phyloP scores from a whole-genome alignment of 1,140 invertebrate genomes.

The Saccostrea echinata region DNA sequence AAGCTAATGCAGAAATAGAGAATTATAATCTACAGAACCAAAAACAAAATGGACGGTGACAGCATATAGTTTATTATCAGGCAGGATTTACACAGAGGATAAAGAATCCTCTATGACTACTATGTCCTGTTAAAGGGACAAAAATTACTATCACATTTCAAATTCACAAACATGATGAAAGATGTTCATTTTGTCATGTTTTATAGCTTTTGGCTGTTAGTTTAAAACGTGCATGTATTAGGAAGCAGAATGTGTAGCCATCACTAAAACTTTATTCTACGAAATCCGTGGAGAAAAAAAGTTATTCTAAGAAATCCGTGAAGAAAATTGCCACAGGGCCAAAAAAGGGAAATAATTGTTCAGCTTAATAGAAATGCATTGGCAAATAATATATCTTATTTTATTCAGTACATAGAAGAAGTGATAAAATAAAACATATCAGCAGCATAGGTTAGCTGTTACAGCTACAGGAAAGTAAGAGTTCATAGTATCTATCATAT shows the following conservation, averaged over 20 bases:
- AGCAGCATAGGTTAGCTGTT: background rate
- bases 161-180: background rate
- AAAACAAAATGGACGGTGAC: conserved; percentile 50
- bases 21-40: conserved; percentile 41
- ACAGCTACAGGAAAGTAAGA: background rate
- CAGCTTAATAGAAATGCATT: background rate
- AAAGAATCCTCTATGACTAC: background rate
- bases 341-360: background rate
- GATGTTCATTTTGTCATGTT: conserved; percentile 7
- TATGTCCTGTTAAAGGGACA: background rate
- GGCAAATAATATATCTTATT: background rate
- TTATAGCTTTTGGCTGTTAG: background rate
- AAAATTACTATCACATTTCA: background rate
- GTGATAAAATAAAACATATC: conserved; percentile 13
- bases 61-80: background rate
- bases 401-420: background rate
- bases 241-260: background rate
- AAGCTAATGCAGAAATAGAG: conserved; percentile 45
- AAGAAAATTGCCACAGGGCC: no score
- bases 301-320: no score
- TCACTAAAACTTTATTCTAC: no score
- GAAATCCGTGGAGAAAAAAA: no score
- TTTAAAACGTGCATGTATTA: background rate
- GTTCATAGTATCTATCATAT: background rate
- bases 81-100: background rate